phyloP scores from a whole-genome alignment of 2,888 invertebrate genomes.

The Andricus curvator region DNA sequence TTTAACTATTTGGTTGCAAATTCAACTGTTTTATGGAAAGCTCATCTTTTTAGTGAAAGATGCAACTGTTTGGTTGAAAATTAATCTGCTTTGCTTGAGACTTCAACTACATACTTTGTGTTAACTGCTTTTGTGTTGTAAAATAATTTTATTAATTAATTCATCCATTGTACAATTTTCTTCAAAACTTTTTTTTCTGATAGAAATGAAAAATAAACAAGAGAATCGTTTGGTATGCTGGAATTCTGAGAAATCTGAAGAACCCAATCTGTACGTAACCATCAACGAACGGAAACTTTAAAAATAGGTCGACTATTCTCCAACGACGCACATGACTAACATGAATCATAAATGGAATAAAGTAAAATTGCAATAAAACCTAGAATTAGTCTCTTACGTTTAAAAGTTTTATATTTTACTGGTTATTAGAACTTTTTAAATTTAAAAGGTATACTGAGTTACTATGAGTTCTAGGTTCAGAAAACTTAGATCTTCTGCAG shows the following conservation, averaged over 20 bases:
- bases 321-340: not conserved
- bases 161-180: too few relatives aligned
- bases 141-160: too few relatives aligned
- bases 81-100: too few relatives aligned
- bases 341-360: not conserved
- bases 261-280: not conserved
- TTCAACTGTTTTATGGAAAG: too few relatives aligned
- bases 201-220: too few relatives aligned
- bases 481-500: not conserved
- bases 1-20: too few relatives aligned
- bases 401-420: not conserved
- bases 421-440: not conserved
- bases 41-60: too few relatives aligned
- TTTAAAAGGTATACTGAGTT: not conserved
- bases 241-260: not conserved
- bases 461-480: too few relatives aligned
- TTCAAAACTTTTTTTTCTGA: too few relatives aligned
- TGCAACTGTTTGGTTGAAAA: too few relatives aligned
- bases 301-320: conserved; percentile 30
- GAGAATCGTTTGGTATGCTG: not conserved
- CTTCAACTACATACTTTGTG: too few relatives aligned
- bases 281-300: conserved; percentile 27
- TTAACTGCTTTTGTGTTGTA: too few relatives aligned
- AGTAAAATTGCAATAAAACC: not conserved
- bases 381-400: not conserved